Base-by-base conservation (phyloP, 2,797 vertebrate species). In the Phrynocephalus forsythii region DNA sequence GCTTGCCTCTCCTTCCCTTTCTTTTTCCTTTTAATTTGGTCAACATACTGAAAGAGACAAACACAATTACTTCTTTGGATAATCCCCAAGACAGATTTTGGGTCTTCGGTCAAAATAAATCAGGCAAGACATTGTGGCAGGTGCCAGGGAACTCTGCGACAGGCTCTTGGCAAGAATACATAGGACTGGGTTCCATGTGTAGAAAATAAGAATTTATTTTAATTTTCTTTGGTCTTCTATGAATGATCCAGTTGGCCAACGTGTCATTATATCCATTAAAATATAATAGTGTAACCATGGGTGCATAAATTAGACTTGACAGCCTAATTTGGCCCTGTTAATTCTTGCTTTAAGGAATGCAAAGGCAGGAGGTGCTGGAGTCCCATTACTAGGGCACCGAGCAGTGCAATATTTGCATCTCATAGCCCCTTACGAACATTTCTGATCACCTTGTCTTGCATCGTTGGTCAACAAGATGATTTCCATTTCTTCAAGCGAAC, bases 311-410 rank as follows among this genome's bases (percentile, higher is more conserved):
- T 67, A 22, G 8, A 24, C 20, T 48, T 48, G 26, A 28, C 75
- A 26, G 71, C 18, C 18, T 18, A 52, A 76, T 26, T 48, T 86
- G 76, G 48, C 16, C 26, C 3, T 83, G 50, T 28, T 5, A 11
- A 28, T 89, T 80, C 87, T n/a, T 44, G 50, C 26, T 50, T n/a
- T 69, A 69, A 76, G 85, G 38, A 56, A n/a, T 81, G 30, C 33
- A 33, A 2, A 67, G 66, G 38, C 63, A 69, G 67, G 18, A 60
- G 1, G 9, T 16, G 60, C 60, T 63, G 15, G 60, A 81, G 22
- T 44, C 24, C 24, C 2, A 20, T 60, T 73, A 24, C 2, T 28
- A 82, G 67, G 3, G 24, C 24, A n/a, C 79, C 20, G 56, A 76
- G 72, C 5, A 82, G 68, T 38, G 20, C 28, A 10, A 71, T 30